Percentiles rank a stretch among this genome's conserved stretches.
phyloP scores from a whole-genome alignment of 2,113 vertebrate genomes.

The Nansenia antarctica region DNA sequence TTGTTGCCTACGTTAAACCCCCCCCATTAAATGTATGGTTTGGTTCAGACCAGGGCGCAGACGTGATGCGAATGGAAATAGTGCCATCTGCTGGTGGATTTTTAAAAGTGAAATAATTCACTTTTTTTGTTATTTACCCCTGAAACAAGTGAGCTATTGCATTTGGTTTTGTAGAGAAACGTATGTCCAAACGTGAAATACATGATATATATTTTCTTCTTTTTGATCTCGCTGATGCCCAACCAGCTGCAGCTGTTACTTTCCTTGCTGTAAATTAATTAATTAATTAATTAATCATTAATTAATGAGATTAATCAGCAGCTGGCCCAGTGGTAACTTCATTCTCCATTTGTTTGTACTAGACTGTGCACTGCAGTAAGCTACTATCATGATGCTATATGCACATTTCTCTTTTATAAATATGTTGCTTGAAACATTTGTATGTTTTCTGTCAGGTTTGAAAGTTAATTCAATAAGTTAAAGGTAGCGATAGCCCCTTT shows the following conservation, averaged over 20 bases:
- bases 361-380: neutral
- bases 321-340: too few relatives aligned
- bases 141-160: neutral
- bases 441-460: neutral
- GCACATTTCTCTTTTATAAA: neutral
- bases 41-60: neutral
- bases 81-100: constrained; percentile 59
- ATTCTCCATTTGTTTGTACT: neutral
- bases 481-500: neutral
- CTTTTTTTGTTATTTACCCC: neutral
- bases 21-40: constrained; percentile 44
- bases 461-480: neutral
- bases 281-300: too few relatives aligned
- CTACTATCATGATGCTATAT: neutral
- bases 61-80: neutral
- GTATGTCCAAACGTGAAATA: too few relatives aligned
- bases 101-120: neutral
- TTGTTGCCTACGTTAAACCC: neutral
- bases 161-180: too few relatives aligned
- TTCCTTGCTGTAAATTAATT: too few relatives aligned
- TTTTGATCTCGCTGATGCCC: too few relatives aligned
- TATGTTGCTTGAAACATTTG: neutral
- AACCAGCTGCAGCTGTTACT: too few relatives aligned
- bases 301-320: too few relatives aligned
- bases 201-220: too few relatives aligned